Evolutionary conservation across 2,888 invertebrate genomes (phyloP).

Genomic region (Cephus nigrinus): DNA sequence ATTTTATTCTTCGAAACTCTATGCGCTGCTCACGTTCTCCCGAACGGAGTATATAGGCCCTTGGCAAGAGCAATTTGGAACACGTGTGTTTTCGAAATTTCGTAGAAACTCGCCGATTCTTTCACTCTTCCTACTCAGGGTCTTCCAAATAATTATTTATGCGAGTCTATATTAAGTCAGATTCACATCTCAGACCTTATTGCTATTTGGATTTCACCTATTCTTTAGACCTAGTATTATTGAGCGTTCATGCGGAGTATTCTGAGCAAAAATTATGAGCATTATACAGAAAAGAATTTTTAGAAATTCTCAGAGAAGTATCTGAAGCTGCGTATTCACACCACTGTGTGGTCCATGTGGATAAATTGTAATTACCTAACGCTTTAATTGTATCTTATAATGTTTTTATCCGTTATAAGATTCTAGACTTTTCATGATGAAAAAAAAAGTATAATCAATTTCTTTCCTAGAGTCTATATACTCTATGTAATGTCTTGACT

Average conservation of each 20-base stretch:
- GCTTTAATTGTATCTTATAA: not conserved
- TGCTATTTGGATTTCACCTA: not conserved
- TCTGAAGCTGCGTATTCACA: not conserved
- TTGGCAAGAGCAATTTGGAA: not conserved
- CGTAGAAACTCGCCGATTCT: not conserved
- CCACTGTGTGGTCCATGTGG: not conserved
- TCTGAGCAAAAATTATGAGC: not conserved
- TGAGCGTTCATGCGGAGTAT: not conserved
- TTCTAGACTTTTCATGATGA: not conserved
- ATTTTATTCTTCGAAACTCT: not conserved
- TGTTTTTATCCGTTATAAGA: not conserved
- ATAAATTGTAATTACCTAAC: not conserved
- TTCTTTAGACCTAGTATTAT: not conserved
- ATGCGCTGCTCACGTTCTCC: not conserved
- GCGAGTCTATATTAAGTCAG: not conserved
- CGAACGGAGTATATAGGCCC: not conserved
- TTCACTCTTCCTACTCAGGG: not conserved
- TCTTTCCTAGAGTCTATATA: not conserved
- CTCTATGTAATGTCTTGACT: not conserved
- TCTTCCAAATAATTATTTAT: not conserved
- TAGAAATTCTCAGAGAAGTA: not conserved
- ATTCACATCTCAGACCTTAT: not conserved
- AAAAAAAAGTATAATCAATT: not conserved
- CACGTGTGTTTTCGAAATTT: not conserved
- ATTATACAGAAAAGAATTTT: not conserved